Percentiles rank a stretch among this genome's conserved stretches.
These are phyloP conservation scores for Gymnocephalus cernua DNA, from an alignment of 2,113 vertebrate species.

Conservation along the genomic window DNA sequence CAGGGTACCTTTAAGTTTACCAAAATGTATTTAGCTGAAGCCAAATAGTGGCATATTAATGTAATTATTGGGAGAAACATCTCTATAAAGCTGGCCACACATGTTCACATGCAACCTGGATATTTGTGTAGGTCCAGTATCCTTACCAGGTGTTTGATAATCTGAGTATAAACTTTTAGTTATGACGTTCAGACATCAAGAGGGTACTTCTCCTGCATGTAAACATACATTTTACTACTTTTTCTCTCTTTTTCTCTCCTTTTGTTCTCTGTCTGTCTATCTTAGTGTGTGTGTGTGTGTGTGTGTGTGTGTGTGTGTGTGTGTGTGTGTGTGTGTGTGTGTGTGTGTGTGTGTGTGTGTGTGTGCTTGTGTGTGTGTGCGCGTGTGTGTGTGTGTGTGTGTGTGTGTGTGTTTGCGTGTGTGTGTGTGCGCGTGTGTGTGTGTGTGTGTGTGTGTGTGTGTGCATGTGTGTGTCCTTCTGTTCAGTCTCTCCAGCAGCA, in stretches of 20 bases:
- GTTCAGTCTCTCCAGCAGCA: conserved; percentile 83
- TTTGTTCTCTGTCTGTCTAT: background rate
- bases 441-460: conserved; percentile 29
- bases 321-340: conserved; percentile 24
- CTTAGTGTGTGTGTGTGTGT: conserved; percentile 22
- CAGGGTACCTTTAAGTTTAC: background rate
- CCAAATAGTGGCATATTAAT: background rate
- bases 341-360: conserved; percentile 29
- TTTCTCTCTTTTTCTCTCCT: background rate
- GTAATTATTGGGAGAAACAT: background rate
- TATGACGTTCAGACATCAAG: too few species aligned
- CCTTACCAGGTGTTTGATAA: background rate
- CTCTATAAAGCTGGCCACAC: background rate
- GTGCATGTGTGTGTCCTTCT: conserved; percentile 24
- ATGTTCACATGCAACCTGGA: background rate
- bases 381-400: conserved; percentile 16
- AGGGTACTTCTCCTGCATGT: conserved; percentile 13
- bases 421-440: too few species aligned
- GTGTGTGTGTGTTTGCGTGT: conserved; percentile 35
- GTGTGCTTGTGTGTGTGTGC: conserved; percentile 27
- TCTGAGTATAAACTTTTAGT: background rate
- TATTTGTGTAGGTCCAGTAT: background rate
- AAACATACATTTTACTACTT: conserved; percentile 17
- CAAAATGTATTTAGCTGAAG: background rate
- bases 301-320: conserved; percentile 23